Evolutionary conservation across 2,797 vertebrate genomes (phyloP).

Genomic region (Micropoecilia bifurca): DNA sequence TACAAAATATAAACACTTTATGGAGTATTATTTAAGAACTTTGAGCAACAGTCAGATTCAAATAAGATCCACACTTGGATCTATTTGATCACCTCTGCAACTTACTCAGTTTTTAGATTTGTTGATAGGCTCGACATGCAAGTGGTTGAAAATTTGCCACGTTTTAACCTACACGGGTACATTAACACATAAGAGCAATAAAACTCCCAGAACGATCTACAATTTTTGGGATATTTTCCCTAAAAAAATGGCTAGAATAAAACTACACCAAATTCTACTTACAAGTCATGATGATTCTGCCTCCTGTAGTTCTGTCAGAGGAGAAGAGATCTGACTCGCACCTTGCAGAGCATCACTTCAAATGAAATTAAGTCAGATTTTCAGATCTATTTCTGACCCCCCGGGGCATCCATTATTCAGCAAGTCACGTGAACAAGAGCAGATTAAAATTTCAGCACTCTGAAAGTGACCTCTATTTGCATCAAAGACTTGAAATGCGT

Average conservation of each 20-base stretch:
- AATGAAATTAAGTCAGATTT: conserved; percentile 88
- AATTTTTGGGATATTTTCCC: not conserved
- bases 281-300: conserved; percentile 72
- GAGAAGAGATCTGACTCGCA: conserved; percentile 80
- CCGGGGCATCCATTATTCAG: conserved; percentile 94
- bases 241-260: not conserved
- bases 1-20: not conserved
- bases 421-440: conserved; percentile 88
- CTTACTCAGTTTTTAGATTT: conserved; percentile 3
- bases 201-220: not conserved
- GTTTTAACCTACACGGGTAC: not conserved
- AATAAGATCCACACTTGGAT: not conserved
- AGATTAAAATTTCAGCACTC: conserved; percentile 92
- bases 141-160: not conserved
- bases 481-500: conserved; percentile 75
- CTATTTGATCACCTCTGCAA: not conserved
- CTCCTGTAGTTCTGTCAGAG: conserved; percentile 53
- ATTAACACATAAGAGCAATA: not conserved
- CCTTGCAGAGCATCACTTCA: conserved; percentile 87
- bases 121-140: not conserved
- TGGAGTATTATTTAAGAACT: not conserved
- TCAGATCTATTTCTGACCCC: conserved; percentile 90
- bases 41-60: not conserved
- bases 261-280: conserved; percentile 58
- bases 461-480: conserved; percentile 82